Evolutionary conservation across 1,140 invertebrate species (phyloP), one percentile per base, ranked within the genome.

Genomic region (Tetramorium parvispinum): DNA sequence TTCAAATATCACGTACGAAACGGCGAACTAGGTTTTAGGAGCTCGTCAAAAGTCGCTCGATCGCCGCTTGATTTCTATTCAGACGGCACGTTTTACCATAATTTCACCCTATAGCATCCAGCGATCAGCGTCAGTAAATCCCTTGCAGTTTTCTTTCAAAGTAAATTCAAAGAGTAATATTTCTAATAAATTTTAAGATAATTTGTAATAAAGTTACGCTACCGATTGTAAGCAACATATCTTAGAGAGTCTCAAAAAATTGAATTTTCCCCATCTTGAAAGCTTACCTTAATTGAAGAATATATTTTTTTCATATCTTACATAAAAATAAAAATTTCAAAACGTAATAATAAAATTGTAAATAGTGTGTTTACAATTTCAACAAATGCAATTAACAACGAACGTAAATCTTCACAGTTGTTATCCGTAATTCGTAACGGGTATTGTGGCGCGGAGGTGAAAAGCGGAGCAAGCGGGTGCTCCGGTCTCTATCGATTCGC

Each of bases 1-100:
- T 88, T 43, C 79, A 55, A 81, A 90, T 85, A 87, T 85, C 55
- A 32, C 76, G 68, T 90, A 85, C 85, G 85, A 85, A 18, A 70
- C n/a, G 53, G 49, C 55, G 70, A 49, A 73, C 77, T 55, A 49
- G 27, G 27, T 83, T 61, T 71, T 55, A 37, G 53, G 55, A 55
- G 18, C n/a, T 66, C 70, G 85, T 66, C 43, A 71, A 81, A 87
- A 88, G 78, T 82, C 73, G 43, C 85, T 75, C 57, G 61, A 57
- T 89, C 81, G 63, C 27, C 71, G 59, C 77, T 53, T 86, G 59
- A 79, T 88, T 85, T 55, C 79, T 83, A 83, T 75, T 83, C 79
- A 83, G n/a, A 4, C 79, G 53, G 24, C 78, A 27, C 40, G 40
- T 49, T 79, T 53, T 24, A 51, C n/a, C 43, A 46, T 71, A 27